Percentiles rank a stretch among this genome's conserved stretches.
Conservation (phyloP, 2,888 invertebrate genomes). For the Diadegma fenestrale region DNA sequence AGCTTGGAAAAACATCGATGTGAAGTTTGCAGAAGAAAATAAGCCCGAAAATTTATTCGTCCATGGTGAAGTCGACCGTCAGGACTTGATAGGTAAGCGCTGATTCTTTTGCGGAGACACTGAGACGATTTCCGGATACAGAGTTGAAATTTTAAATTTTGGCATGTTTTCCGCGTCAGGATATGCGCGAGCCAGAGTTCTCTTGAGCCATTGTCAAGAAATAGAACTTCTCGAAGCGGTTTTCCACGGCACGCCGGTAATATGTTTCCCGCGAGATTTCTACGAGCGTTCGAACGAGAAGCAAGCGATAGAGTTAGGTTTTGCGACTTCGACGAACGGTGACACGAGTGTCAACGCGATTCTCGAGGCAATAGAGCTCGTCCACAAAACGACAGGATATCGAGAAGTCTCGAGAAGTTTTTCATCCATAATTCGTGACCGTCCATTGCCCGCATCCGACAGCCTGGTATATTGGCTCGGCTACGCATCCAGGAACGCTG, state of each 20-base stretch:
- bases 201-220: constrained; percentile 81
- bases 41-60: constrained; percentile 79
- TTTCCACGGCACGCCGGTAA: constrained; percentile 82
- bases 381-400: constrained; percentile 77
- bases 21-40: constrained; percentile 63
- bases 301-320: constrained; percentile 78
- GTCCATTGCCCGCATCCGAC: constrained; percentile 81
- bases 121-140: background rate
- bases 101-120: background rate
- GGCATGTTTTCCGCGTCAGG: constrained; percentile 72
- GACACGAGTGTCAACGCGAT: constrained; percentile 72
- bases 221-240: constrained; percentile 81
- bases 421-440: constrained; percentile 81
- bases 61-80: constrained; percentile 76
- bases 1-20: constrained; percentile 77
- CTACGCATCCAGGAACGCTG: constrained; percentile 78
- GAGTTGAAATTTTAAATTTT: constrained; percentile 10
- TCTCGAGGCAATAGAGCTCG: constrained; percentile 70
- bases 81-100: constrained; percentile 81
- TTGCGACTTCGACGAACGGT: constrained; percentile 71
- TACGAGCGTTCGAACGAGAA: constrained; percentile 77
- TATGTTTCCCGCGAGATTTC: constrained; percentile 80
- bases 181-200: constrained; percentile 78
- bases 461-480: constrained; percentile 80
- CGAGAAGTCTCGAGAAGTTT: constrained; percentile 79